Conservation (phyloP, 64 coral and sea anemone genomes). For the Hydrozoanthus tunicans region DNA sequence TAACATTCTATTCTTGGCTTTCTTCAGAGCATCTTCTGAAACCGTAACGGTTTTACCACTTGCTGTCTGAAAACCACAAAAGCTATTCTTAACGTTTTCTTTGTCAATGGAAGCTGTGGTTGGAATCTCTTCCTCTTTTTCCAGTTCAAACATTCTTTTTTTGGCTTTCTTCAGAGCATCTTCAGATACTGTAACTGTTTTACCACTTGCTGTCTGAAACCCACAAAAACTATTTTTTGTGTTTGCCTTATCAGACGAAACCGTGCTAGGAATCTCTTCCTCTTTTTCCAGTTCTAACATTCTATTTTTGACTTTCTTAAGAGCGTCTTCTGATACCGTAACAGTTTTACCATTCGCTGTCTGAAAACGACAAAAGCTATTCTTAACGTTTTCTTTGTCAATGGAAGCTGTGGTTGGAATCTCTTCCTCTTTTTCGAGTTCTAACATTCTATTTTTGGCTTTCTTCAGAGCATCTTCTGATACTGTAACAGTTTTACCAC, state of each 20-base stretch:
- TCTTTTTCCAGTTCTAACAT: too few species aligned
- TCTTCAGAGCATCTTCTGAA: not conserved
- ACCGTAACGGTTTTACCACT: conserved; percentile 7
- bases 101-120: not conserved
- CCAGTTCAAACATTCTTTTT: not conserved
- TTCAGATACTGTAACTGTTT: not conserved
- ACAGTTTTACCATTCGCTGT: not conserved
- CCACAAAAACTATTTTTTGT: not conserved
- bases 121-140: not conserved
- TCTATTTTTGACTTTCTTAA: too few species aligned
- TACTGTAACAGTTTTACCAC: not conserved
- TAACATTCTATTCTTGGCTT: conserved; percentile 18
- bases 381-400: not conserved
- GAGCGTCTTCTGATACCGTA: too few species aligned
- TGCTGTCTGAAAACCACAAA: conserved; percentile 22
- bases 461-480: too few species aligned
- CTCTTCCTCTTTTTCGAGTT: not conserved
- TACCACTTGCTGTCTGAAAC: conserved; percentile 4
- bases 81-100: not conserved
- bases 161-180: not conserved
- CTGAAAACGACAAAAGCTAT: not conserved
- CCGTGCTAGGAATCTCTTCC: too few species aligned
- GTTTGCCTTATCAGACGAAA: too few species aligned
- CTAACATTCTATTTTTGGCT: too few species aligned
- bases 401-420: not conserved